These are phyloP conservation scores for Amblyjoppa fuscipennis DNA, from an alignment of 2,888 invertebrate genomes.

Conservation along the genomic window DNA sequence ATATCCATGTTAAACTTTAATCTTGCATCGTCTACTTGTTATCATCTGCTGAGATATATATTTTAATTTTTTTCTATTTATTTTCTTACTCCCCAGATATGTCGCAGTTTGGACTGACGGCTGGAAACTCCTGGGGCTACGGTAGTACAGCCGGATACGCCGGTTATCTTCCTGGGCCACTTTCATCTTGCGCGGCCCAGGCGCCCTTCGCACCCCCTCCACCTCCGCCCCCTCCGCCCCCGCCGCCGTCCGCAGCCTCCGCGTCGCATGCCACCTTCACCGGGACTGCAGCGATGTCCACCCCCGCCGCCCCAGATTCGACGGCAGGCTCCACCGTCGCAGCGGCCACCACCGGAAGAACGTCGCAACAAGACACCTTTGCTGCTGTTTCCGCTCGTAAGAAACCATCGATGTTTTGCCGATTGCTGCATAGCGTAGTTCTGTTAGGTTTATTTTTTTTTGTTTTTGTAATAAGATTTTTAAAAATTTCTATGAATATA, in stretches of 20 bases:
- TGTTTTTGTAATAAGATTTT: neutral
- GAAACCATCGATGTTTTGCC: conserved; percentile 52
- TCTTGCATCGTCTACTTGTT: no score
- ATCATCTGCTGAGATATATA: neutral
- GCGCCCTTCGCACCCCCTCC: conserved; percentile 83
- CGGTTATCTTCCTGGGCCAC: conserved; percentile 91
- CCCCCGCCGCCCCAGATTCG: conserved; percentile 82
- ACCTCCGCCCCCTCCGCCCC: conserved; percentile 78
- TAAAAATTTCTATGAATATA: no score
- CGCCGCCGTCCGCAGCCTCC: conserved; percentile 66
- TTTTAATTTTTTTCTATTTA: conserved; percentile 23
- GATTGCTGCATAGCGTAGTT: neutral
- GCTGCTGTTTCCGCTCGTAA: conserved; percentile 83
- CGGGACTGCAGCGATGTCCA: conserved; percentile 81
- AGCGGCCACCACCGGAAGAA: conserved; percentile 77
- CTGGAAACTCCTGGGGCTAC: conserved; percentile 95
- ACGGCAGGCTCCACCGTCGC: conserved; percentile 81
- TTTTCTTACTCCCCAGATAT: conserved; percentile 88
- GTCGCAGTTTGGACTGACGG: conserved; percentile 94
- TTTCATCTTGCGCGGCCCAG: conserved; percentile 91
- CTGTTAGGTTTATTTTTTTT: no score
- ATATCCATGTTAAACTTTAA: no score
- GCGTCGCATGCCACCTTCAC: conserved; percentile 81
- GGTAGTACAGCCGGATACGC: conserved; percentile 94
- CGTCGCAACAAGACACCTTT: conserved; percentile 83